Evolutionary conservation across 1,140 invertebrate species (phyloP).

Genomic region (Trichonephila inaurata): DNA sequence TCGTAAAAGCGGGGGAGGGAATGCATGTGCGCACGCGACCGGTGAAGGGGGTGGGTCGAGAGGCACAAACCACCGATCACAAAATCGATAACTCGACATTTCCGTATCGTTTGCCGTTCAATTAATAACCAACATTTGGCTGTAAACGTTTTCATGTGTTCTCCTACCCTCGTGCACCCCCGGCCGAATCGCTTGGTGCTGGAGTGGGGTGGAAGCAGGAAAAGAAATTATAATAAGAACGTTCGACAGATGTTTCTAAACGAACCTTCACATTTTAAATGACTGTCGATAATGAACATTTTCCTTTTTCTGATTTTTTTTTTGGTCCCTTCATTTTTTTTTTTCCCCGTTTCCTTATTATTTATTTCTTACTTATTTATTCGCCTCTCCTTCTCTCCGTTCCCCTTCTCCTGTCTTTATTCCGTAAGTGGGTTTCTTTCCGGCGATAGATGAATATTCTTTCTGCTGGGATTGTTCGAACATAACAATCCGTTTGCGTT

Average conservation of each 20-base stretch:
- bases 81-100: constrained; percentile 57
- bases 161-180: background rate
- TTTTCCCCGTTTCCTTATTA: background rate
- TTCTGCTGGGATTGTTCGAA: background rate
- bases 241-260: constrained; percentile 67
- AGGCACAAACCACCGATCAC: constrained; percentile 24
- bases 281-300: constrained; percentile 73
- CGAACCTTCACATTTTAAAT: constrained; percentile 69
- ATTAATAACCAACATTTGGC: constrained; percentile 53
- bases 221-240: constrained; percentile 54
- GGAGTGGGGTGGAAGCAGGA: background rate
- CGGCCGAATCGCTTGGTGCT: background rate
- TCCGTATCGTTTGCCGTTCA: constrained; percentile 40
- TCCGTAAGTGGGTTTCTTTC: background rate
- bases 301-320: constrained; percentile 24
- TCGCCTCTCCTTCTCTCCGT: background rate
- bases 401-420: background rate
- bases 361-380: constrained; percentile 29
- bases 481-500: background rate
- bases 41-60: constrained; percentile 9
- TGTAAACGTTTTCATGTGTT: constrained; percentile 46
- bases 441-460: background rate
- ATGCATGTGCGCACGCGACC: background rate
- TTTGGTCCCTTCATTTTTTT: background rate
- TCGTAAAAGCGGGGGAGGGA: background rate